A percentile compares a stretch with the other conserved stretches of the same genome.
These are phyloP conservation scores for Lycaena phlaeas DNA, from an alignment of 2,888 invertebrate genomes.

Conservation along the genomic window DNA sequence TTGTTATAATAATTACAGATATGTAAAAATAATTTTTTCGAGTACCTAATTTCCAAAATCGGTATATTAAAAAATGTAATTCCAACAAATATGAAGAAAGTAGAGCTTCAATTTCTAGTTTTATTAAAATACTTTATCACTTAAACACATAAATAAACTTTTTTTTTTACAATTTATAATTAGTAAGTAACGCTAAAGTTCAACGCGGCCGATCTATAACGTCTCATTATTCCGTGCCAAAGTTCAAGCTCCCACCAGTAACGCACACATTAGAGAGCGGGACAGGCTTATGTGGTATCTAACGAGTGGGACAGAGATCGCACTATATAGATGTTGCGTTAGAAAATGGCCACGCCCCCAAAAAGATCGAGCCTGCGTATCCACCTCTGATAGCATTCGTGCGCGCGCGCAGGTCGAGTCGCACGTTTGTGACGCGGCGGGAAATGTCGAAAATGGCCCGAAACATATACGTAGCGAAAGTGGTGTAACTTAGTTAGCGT, in stretches of 20 bases:
- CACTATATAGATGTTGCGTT: constrained; percentile 59
- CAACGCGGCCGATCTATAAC: constrained; percentile 58
- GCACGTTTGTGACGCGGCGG: constrained; percentile 36
- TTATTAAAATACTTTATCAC: no score
- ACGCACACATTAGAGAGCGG: constrained; percentile 55
- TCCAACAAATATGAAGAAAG: no score
- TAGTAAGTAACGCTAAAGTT: no score
- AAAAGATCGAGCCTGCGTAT: constrained; percentile 45
- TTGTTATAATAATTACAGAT: no score
- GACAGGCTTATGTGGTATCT: constrained; percentile 20
- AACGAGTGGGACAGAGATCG: constrained; percentile 34
- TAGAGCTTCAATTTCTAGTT: no score
- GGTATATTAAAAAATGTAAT: no score
- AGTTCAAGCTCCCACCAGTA: constrained; percentile 67
- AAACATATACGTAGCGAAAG: constrained; percentile 1
- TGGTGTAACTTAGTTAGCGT: constrained; percentile 3
- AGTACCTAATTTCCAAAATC: no score
- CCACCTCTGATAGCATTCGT: constrained; percentile 67
- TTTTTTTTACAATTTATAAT: no score
- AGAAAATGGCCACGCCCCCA: constrained; percentile 61
- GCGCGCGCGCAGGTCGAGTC: constrained; percentile 60
- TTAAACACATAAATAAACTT: no score
- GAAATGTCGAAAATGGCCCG: constrained; percentile 7
- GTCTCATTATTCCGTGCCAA: constrained; percentile 65
- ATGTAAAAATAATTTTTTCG: no score